Percentiles rank a stretch among this genome's conserved stretches.
Conservation (phyloP, 2,888 invertebrate genomes). For the Theretra japonica region DNA sequence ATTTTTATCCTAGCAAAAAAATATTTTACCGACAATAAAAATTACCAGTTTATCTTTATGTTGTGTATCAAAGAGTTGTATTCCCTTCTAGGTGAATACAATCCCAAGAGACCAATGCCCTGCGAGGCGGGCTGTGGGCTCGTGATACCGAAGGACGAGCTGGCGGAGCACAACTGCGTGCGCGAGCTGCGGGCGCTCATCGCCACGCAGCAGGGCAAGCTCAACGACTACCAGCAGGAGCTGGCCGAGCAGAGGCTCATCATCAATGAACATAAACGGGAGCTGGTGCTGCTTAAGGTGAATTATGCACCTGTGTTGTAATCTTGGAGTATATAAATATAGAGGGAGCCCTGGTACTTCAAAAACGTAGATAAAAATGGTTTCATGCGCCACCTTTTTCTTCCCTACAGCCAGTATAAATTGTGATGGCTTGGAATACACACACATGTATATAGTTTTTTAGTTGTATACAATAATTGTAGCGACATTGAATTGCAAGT, state of each 20-base stretch:
- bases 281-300: conserved; percentile 94
- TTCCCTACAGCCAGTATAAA: too few species aligned
- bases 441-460: too few species aligned
- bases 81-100: conserved; percentile 80
- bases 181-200: conserved; percentile 93
- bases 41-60: background rate
- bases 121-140: conserved; percentile 98
- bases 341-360: too few species aligned
- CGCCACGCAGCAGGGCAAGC: conserved; percentile 93
- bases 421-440: too few species aligned
- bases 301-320: background rate
- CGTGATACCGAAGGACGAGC: conserved; percentile 97
- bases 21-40: background rate
- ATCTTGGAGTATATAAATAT: too few species aligned
- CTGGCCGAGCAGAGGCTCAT: conserved; percentile 93
- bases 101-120: conserved; percentile 96
- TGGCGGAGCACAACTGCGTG: conserved; percentile 97
- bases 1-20: background rate
- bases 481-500: too few species aligned
- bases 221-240: conserved; percentile 94
- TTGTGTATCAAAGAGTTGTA: conserved; percentile 13
- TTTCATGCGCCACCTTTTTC: too few species aligned
- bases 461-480: too few species aligned
- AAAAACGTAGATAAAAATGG: too few species aligned
- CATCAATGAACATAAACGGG: conserved; percentile 95